Evolutionary conservation across 1,140 invertebrate genomes (phyloP), one percentile per base, ranked within the genome.

Genomic region (Drosophila ficusphila): DNA sequence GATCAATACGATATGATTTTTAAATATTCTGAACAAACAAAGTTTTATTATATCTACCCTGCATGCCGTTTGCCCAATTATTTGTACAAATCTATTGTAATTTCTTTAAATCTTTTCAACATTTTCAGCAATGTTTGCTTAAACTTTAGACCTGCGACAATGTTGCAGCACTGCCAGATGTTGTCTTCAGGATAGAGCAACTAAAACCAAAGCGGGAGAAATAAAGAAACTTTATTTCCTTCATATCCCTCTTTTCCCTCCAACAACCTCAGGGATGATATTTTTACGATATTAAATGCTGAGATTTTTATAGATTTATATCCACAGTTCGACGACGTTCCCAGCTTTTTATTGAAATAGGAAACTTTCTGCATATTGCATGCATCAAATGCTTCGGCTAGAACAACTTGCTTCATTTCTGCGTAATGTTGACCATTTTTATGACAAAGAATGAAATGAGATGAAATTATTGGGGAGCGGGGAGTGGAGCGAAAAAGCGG

Each of bases 301-400:
- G 72, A 73, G 81, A 85, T 85, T 79, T 86, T 85, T 81, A 85
- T 85, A 85, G 79, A 85, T 85, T 85, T 85, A 85, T 85, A 85
- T 85, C 71, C 71, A 56, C 54, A 79, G 58, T 83, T 61, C 61
- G 62, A 58, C 62, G 54, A 57, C 60, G 53, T 56, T 58, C 29
- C 48, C 67, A 62, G 44, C 27, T 81, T 81, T 86, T 86, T 88
- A 86, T 86, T 86, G 81, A 86, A 77, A 86, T 81, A 86, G 82
- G 81, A 86, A 86, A 86, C 82, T 86, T 85, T 86, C 77, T 86
- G 81, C 81, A 86, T 86, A 86, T 86, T 86, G 81, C 81, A 86
- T 77, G 82, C 81, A 86, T 86, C 81, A 88, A 88, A 82, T 77
- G 82, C 72, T 60, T 69, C 47, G 60, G 36, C 52, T 75, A 62